Evolutionary conservation across 2,797 vertebrate genomes (phyloP).

Genomic region (Pantherophis vulpinus): DNA sequence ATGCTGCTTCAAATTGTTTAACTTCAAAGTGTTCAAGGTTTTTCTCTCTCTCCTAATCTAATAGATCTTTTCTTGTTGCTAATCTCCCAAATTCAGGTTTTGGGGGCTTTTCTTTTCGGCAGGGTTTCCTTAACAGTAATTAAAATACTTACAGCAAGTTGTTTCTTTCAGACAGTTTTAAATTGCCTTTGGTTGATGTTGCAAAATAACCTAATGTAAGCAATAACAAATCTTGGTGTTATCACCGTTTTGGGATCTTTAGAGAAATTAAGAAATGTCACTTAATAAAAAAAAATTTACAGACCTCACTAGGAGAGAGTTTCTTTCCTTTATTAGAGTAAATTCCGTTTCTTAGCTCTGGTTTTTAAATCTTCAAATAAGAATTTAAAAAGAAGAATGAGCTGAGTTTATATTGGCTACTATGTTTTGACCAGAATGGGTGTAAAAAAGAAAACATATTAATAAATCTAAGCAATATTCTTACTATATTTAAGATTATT

Average conservation of each 20-base stretch:
- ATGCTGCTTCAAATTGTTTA: conserved; percentile 43
- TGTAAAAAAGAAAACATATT: neutral
- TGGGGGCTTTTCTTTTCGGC: conserved; percentile 13
- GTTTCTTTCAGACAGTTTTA: conserved; percentile 47
- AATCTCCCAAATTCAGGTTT: conserved; percentile 30
- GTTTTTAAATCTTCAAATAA: conserved; percentile 44
- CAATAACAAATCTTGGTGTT: conserved; percentile 49
- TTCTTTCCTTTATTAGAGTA: conserved; percentile 22
- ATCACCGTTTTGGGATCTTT: conserved; percentile 43
- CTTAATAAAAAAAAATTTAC: conserved; percentile 9
- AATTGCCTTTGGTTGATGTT: conserved; percentile 32
- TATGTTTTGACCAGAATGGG: neutral
- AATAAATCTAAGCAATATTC: neutral
- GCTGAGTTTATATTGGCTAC: neutral
- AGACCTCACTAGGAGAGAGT: neutral
- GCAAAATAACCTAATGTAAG: conserved; percentile 50
- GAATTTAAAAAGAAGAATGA: conserved; percentile 30
- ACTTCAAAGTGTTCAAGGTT: conserved; percentile 31
- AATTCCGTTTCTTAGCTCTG: conserved; percentile 36
- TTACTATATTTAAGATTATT: neutral
- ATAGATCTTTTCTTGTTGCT: conserved; percentile 27
- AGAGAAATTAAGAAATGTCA: conserved; percentile 41
- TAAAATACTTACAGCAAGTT: conserved; percentile 47
- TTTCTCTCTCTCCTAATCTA: neutral
- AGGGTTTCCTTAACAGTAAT: conserved; percentile 45